Evolutionary conservation across 2,113 vertebrate genomes (phyloP), one percentile per base, ranked within the genome.

Genomic region (Pardalotus punctatus): DNA sequence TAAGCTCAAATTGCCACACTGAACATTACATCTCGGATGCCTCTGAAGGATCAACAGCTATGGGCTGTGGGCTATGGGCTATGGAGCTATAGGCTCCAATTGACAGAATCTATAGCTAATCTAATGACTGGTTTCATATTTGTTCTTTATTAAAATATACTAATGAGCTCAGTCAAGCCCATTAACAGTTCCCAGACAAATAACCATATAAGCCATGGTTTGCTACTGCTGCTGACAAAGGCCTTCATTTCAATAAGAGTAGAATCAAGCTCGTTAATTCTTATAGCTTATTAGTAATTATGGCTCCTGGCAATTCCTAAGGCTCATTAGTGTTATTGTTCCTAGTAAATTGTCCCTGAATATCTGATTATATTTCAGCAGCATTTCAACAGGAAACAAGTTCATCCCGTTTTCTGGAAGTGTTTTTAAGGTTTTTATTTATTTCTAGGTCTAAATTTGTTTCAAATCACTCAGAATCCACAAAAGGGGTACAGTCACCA

Each of bases 41-140:
- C 90, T 66, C 90, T 94, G n/a, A 96, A 98, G 84, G 95, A 98
- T 79, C 43, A 81, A 54, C 71, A 97, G n/a, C n/a, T n/a, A n/a
- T n/a, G n/a, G n/a, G n/a, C n/a, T n/a, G n/a, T n/a, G n/a, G n/a
- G n/a, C n/a, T n/a, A n/a, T n/a, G n/a, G n/a, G n/a, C n/a, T n/a
- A n/a, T n/a, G n/a, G n/a, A 51, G 93, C 94, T 98, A 51, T 50
- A 61, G 31, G 74, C 20, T 47, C 23, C 24, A 76, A 14, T 8
- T 51, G 27, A 45, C 53, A 67, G 12, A 62, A 54, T 48, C 24
- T 25, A 36, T 11, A 60, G 22, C 18, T 76, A 27, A 82, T 35
- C 9, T 61, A 64, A 81, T 43, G 17, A 53, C 9, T 53, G 11
- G 8, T 33, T 64, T 80, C 4, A 7, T 73, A 65, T 43, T 47